Evolutionary conservation across 2,113 vertebrate species (phyloP).

Genomic region (Buteo buteo): DNA sequence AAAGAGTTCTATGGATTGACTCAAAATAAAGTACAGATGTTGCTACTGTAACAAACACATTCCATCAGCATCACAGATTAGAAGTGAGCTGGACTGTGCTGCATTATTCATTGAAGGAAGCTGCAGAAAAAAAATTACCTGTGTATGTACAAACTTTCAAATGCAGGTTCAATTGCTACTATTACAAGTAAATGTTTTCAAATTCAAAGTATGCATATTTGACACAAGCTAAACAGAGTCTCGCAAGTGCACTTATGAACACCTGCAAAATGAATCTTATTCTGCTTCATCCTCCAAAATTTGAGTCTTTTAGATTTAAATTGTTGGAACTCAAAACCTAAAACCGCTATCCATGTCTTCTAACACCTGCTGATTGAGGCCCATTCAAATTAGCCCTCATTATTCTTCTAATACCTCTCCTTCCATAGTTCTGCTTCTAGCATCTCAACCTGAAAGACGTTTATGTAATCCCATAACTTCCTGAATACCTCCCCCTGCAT

Average conservation of each 20-base stretch:
- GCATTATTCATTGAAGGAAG: neutral
- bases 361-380: neutral
- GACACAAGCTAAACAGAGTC: neutral
- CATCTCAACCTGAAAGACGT: neutral
- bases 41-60: neutral
- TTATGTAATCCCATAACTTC: neutral
- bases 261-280: neutral
- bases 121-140: neutral
- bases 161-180: neutral
- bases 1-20: neutral
- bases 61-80: neutral
- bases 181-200: neutral
- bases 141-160: neutral
- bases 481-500: neutral
- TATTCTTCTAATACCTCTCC: neutral
- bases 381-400: neutral
- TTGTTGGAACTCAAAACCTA: neutral
- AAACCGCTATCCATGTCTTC: neutral
- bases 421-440: neutral
- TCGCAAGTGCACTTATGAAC: neutral
- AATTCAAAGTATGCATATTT: neutral
- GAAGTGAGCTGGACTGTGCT: neutral
- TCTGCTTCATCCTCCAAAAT: neutral
- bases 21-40: neutral
- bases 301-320: neutral